Conservation (phyloP, 1,140 invertebrate genomes). For the Drosophila mayri region DNA sequence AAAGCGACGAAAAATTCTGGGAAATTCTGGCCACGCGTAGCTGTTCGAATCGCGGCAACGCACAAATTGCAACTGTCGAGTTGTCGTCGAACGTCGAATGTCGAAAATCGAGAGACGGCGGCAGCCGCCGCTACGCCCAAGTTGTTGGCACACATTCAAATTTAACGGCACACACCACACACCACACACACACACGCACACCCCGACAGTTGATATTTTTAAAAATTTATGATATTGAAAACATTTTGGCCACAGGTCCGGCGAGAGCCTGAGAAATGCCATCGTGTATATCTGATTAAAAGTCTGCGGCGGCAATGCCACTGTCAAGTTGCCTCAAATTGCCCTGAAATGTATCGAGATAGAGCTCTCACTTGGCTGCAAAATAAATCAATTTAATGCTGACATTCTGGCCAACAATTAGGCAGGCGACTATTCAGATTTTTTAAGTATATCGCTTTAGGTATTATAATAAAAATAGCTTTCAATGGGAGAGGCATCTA, state of each 20-base stretch:
- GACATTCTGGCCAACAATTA: conserved; percentile 4
- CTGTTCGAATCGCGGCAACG: conserved; percentile 52
- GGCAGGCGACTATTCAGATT: conserved; percentile 7
- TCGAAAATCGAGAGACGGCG: conserved; percentile 39
- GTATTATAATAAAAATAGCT: not conserved
- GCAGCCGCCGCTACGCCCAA: conserved; percentile 19
- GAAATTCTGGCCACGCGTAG: conserved; percentile 46
- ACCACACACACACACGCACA: conserved; percentile 23
- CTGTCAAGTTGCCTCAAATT: conserved; percentile 37
- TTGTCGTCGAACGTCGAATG: conserved; percentile 58
- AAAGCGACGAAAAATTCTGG: not conserved
- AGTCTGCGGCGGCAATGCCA: conserved; percentile 33
- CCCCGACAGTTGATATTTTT: conserved; percentile 56
- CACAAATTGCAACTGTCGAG: conserved; percentile 76
- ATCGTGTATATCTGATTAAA: conserved; percentile 18
- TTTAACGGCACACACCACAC: conserved; percentile 2
- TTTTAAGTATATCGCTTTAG: not conserved
- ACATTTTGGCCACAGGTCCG: conserved; percentile 27
- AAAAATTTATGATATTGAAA: conserved; percentile 69
- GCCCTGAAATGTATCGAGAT: conserved; percentile 14
- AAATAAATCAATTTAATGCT: conserved; percentile 28
- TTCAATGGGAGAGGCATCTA: too few species aligned
- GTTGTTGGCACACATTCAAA: conserved; percentile 70
- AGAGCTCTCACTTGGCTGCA: not conserved
- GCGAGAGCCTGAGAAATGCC: not conserved